Conservation (phyloP, 1,140 invertebrate species). For the Trissolcus basalis region DNA sequence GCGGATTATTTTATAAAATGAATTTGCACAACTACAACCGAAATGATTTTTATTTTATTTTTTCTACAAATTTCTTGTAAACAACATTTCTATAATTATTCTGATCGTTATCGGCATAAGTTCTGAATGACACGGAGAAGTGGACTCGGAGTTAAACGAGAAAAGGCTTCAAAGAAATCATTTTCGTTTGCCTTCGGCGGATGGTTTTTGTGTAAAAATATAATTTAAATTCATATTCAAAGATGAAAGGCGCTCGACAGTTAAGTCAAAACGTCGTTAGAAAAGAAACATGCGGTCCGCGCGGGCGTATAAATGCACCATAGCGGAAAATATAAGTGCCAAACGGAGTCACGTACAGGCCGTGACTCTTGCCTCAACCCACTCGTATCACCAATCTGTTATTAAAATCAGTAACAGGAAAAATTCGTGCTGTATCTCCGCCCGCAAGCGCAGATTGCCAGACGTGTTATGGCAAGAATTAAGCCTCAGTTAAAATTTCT, state of each 20-base stretch:
- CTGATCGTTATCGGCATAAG: background rate
- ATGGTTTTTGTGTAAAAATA: conserved; percentile 16
- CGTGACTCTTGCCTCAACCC: conserved; percentile 65
- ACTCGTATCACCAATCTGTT: conserved; percentile 69
- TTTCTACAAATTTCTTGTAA: too few species aligned
- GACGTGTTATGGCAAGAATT: conserved; percentile 75
- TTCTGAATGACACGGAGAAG: background rate
- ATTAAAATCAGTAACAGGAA: conserved; percentile 77
- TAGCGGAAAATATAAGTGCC: conserved; percentile 43
- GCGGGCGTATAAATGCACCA: conserved; percentile 26
- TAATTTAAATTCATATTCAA: conserved; percentile 59
- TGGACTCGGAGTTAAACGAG: background rate
- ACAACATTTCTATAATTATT: background rate
- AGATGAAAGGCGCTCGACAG: conserved; percentile 38
- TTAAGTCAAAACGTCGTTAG: conserved; percentile 36
- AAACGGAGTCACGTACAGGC: conserved; percentile 72
- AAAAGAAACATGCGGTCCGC: conserved; percentile 28
- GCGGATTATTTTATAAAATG: too few species aligned
- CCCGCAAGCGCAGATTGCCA: conserved; percentile 47
- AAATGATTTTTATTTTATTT: too few species aligned
- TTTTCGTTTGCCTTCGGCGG: background rate
- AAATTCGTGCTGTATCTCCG: conserved; percentile 76
- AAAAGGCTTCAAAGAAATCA: conserved; percentile 13
- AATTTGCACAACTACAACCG: too few species aligned
- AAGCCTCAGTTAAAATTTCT: conserved; percentile 61